A percentile compares a stretch with the other conserved stretches of the same genome.
phyloP scores from a whole-genome alignment of 2,797 vertebrate genomes.

The Anisognathus igniventris region DNA sequence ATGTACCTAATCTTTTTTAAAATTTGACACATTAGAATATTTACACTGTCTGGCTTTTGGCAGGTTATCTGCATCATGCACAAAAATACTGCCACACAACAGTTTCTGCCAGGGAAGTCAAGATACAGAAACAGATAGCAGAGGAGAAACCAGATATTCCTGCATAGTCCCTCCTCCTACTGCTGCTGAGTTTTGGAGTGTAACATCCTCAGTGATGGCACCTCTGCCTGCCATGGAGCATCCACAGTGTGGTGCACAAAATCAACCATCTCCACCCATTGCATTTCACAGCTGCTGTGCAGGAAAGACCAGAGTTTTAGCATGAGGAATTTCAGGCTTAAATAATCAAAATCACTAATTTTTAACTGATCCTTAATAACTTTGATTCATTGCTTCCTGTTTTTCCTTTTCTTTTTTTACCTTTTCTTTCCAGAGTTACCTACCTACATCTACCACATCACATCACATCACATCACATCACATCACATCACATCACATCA shows the following conservation, averaged over 20 bases:
- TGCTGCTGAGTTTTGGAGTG: background rate
- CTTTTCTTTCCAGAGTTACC: background rate
- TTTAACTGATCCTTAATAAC: background rate
- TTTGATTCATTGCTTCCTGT: background rate
- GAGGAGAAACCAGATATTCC: background rate
- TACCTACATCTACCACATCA: background rate
- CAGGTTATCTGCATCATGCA: background rate
- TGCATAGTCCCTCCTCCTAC: background rate
- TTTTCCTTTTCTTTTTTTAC: background rate
- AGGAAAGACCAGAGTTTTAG: background rate
- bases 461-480: no score
- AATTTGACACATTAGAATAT: background rate
- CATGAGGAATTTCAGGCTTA: background rate
- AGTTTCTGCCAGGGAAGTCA: background rate
- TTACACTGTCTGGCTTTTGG: background rate
- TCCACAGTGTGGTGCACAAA: background rate
- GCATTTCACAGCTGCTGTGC: background rate
- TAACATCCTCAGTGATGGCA: rapidly evolving
- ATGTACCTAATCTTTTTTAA: background rate
- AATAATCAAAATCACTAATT: background rate
- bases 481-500: no score
- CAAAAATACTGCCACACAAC: background rate
- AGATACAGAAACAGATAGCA: background rate
- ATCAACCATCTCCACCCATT: rapidly evolving
- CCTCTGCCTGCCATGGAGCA: background rate